These are phyloP conservation scores for Popillia japonica DNA, from an alignment of 1,140 invertebrate genomes.

Conservation along the genomic window DNA sequence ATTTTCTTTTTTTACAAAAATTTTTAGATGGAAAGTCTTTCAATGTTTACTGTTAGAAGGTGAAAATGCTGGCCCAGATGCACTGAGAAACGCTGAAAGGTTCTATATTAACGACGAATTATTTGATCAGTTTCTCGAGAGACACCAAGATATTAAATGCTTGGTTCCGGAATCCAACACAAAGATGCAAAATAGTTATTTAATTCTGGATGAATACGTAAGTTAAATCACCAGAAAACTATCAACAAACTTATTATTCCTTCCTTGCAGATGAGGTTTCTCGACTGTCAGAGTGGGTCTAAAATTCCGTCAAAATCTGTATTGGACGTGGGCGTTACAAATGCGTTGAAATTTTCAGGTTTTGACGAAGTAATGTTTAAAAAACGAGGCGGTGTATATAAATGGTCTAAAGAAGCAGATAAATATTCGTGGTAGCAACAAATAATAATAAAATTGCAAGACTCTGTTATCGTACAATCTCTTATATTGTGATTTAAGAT, in stretches of 20 bases:
- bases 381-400: conserved; percentile 63
- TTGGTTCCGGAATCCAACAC: conserved; percentile 64
- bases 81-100: conserved; percentile 60
- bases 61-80: conserved; percentile 62
- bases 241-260: neutral
- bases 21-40: conserved; percentile 60
- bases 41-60: conserved; percentile 63
- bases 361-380: conserved; percentile 64
- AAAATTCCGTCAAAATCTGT: conserved; percentile 62
- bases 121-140: conserved; percentile 60
- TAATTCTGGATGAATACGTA: conserved; percentile 65
- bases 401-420: conserved; percentile 61
- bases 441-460: neutral
- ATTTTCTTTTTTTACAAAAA: neutral
- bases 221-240: conserved; percentile 43
- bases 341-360: conserved; percentile 61
- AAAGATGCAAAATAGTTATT: conserved; percentile 64
- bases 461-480: neutral
- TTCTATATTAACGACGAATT: conserved; percentile 62
- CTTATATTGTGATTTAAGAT: too few species aligned
- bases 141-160: conserved; percentile 58
- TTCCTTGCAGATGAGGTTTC: conserved; percentile 62
- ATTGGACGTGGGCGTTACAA: conserved; percentile 62
- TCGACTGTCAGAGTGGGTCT: conserved; percentile 61
- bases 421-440: conserved; percentile 50